These are phyloP conservation scores for Drosophila sp. DNA, from an alignment of 1,140 invertebrate genomes.

Conservation along the genomic window DNA sequence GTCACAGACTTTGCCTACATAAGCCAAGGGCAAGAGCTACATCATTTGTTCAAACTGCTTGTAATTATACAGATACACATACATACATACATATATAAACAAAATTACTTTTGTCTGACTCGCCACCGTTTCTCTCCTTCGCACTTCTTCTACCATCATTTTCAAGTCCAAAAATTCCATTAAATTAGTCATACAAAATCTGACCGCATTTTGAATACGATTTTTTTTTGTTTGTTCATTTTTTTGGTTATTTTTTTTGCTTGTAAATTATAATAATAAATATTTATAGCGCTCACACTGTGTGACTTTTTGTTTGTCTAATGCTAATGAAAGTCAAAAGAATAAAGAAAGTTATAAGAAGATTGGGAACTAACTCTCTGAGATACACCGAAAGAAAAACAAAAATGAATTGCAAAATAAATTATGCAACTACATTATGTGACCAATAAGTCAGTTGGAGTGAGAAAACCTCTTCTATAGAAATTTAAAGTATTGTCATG, in stretches of 20 bases:
- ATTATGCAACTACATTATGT: background rate
- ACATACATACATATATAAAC: constrained; percentile 16
- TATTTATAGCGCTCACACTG: constrained; percentile 45
- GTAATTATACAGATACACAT: constrained; percentile 44
- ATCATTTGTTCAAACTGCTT: constrained; percentile 47
- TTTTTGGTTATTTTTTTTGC: constrained; percentile 26
- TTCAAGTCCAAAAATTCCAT: constrained; percentile 51
- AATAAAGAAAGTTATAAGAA: constrained; percentile 66
- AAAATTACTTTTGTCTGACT: constrained; percentile 37
- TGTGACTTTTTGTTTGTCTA: constrained; percentile 27
- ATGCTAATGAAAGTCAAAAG: constrained; percentile 46
- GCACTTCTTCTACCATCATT: constrained; percentile 26
- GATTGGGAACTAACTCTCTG: background rate
- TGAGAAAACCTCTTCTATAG: too few species aligned
- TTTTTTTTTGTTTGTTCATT: constrained; percentile 16
- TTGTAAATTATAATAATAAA: constrained; percentile 61
- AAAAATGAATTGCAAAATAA: background rate
- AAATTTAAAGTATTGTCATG: too few species aligned
- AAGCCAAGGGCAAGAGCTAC: constrained; percentile 65
- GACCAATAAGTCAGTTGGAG: too few species aligned
- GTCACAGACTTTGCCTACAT: constrained; percentile 67
- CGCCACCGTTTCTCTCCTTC: constrained; percentile 22
- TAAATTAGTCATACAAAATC: constrained; percentile 49
- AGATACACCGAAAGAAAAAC: background rate
- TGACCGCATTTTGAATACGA: constrained; percentile 19